phyloP scores from a whole-genome alignment of 2,113 vertebrate genomes.

The Corydoras sp. region DNA sequence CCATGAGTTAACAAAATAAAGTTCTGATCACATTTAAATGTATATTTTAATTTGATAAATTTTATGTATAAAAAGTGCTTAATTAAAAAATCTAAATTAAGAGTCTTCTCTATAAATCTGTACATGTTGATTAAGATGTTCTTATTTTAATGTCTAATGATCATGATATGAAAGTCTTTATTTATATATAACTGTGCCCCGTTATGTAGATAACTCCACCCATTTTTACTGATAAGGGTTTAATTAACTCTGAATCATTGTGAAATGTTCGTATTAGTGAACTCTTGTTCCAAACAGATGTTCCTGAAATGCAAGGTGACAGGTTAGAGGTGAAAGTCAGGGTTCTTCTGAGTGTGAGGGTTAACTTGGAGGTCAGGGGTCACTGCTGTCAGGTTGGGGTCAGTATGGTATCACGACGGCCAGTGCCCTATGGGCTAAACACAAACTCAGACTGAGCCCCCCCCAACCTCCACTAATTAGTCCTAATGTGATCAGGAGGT shows the following conservation, averaged over 20 bases:
- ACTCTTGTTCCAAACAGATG: constrained; percentile 53
- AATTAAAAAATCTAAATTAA: no score
- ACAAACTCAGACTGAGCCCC: constrained; percentile 45
- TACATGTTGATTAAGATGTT: no score
- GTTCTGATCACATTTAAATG: no score
- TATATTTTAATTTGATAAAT: no score
- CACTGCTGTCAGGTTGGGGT: constrained; percentile 64
- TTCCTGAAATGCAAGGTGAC: constrained; percentile 52
- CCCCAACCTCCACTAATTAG: constrained; percentile 32
- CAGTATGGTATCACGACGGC: constrained; percentile 49
- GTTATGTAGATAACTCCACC: no score
- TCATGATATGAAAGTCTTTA: no score
- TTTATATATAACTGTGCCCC: no score
- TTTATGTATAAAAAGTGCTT: no score
- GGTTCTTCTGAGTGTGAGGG: constrained; percentile 58
- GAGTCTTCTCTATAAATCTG: no score
- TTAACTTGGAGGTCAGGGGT: constrained; percentile 63
- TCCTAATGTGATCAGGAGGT: constrained; percentile 16
- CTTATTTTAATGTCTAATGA: no score
- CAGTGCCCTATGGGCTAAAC: constrained; percentile 48
- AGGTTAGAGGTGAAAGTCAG: constrained; percentile 54
- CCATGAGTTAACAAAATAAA: no score
- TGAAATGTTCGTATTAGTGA: neutral
- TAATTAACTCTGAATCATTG: neutral
- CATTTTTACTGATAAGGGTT: neutral